Base-by-base conservation (phyloP, 1,140 invertebrate species). In the Drosophila azteca region DNA sequence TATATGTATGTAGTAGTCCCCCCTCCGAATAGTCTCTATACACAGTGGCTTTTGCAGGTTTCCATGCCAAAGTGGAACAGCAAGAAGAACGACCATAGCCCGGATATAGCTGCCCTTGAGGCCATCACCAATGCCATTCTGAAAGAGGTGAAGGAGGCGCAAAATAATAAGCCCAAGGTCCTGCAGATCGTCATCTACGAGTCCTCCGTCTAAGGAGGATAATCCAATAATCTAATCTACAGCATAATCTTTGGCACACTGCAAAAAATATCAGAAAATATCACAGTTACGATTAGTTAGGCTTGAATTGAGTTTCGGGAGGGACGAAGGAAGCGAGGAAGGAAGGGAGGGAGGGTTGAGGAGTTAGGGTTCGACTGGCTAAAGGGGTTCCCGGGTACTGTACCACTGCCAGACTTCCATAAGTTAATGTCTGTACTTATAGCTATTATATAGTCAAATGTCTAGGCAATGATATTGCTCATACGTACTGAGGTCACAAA, bases 171-270 rank as follows among this genome's bases (percentile, higher is more conserved):
- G 81, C 92, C 93, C 72, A 93, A 94, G 81, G 93, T 97, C 6
- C 93, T 97, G n/a, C 95, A 96, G 92, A 96, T 97, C 62, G 94
- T 97, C 62, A 95, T 97, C 90, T 97, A 97, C 90, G 96, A 97
- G 90, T 95, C 95, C 43, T 96, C 95, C 2, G 95, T 96, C 2
- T 96, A 93, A 50, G 13, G 6, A 24, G 29, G 1, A 44, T 9
- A 31, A n/a, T n/a, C 39, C 20, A 39, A 35, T 39, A 51, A 59
- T 62, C 41, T 29, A 51, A 59, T 62, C 41, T 57, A 31, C 54
- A 58, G 54, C 58, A 74, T 74, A 77, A 26, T 58, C 61, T 51
- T 41, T 59, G 71, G 67, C 60, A 31, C 35, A 35, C 17, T 1
- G 20, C 20, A 43, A 20, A 20, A 29, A 55, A 50, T 75, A 76